Evolutionary conservation across 2,888 invertebrate species (phyloP), one percentile per base, ranked within the genome.

Genomic region (Acanthosepion lycidas): DNA sequence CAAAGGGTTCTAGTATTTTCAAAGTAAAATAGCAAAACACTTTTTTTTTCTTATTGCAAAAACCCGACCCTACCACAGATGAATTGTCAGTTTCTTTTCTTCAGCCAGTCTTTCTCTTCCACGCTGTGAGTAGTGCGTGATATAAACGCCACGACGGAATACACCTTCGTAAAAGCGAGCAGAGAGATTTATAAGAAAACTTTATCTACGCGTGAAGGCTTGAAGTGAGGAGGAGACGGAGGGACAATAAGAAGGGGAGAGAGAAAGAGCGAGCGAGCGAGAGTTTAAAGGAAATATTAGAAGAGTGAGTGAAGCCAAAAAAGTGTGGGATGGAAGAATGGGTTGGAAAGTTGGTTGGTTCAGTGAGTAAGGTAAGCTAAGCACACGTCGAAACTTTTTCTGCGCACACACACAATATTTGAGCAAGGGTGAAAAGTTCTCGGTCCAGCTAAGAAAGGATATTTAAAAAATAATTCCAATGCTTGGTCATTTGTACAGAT

Each of bases 281-380:
- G 78, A 78, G 78, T 78, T n/a, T 12, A 33, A 78, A 18, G 26
- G 64, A 78, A 78, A 78, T n/a, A 9, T 15, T 18, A 33, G n/a
- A 33, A n/a, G 9, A 78, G 78, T 33, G 78, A 33, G 78, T 33
- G 78, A 15, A n/a, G 15, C n/a, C 12, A n/a, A 18, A 78, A 78
- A 78, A 78, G n/a, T 78, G 78, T 78, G 78, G 78, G 78, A n/a
- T n/a, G 78, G 78, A 78, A 78, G 78, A 78, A 78, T 26, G 78
- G 5, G n/a, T n/a, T n/a, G 9, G 78, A 78, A 78, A 18, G n/a
- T n/a, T n/a, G 33, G n/a, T n/a, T n/a, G 78, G 15, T n/a, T n/a
- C 9, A n/a, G 26, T 28, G n/a, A n/a, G 78, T n/a, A 33, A 78
- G n/a, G 15, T 78, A 78, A 78, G n/a, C n/a, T 3, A 78, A 12